These are phyloP conservation scores for Leptoteleia sp. DNA, from an alignment of 1,140 invertebrate species.

Conservation along the genomic window DNA sequence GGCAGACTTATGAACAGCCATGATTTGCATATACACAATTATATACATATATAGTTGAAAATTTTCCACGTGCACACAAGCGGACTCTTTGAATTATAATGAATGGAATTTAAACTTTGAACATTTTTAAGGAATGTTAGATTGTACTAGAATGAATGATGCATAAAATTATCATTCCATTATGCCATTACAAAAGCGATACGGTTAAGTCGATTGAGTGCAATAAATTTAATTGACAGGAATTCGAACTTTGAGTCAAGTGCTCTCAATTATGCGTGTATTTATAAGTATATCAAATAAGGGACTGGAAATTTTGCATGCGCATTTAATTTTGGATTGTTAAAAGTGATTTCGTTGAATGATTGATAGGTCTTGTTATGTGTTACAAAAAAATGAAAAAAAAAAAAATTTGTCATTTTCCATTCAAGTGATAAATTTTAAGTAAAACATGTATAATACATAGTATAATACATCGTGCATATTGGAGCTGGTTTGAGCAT, in stretches of 20 bases:
- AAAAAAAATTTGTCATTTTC: too few relatives aligned
- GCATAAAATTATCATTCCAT: slow-evolving; percentile 50
- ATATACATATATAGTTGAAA: slow-evolving; percentile 17
- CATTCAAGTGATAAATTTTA: too few relatives aligned
- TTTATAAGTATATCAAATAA: slow-evolving; percentile 26
- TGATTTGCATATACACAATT: slow-evolving; percentile 22
- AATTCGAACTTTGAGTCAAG: slow-evolving; percentile 40
- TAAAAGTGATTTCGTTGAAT: slow-evolving; percentile 3
- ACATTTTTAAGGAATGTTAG: slow-evolving; percentile 29
- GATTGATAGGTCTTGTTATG: slow-evolving; percentile 30
- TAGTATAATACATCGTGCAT: too few relatives aligned
- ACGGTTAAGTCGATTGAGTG: slow-evolving; percentile 29
- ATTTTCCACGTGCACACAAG: slow-evolving; percentile 7
- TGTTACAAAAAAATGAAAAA: too few relatives aligned
- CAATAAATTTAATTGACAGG: slow-evolving; percentile 33
- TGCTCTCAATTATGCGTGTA: slow-evolving; percentile 21
- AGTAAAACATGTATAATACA: too few relatives aligned
- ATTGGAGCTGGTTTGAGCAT: too few relatives aligned
- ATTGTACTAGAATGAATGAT: slow-evolving; percentile 42
- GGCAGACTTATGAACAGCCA: slow-evolving; percentile 1
- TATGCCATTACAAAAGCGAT: slow-evolving; percentile 14
- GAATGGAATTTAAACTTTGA: slow-evolving; percentile 35
- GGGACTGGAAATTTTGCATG: slow-evolving; percentile 1
- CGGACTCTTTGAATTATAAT: slow-evolving; percentile 29
- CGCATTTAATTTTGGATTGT: slow-evolving; percentile 18